Evolutionary conservation across 2,797 vertebrate species (phyloP).

Genomic region (Gallinago solitaria): DNA sequence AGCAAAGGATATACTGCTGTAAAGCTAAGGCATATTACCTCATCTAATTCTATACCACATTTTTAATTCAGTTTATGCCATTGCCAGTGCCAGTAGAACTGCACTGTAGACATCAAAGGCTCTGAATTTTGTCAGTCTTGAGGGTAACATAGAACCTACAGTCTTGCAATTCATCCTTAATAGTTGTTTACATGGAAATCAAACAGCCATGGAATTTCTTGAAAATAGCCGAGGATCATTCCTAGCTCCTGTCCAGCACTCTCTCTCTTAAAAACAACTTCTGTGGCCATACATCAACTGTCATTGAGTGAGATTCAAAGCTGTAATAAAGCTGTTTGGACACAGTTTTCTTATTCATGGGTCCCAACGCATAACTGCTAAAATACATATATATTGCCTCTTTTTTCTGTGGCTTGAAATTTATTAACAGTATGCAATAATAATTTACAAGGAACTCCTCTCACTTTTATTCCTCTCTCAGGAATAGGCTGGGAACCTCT

Average conservation of each 20-base stretch:
- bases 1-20: not conserved
- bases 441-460: slow-evolving; percentile 6
- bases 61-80: not conserved
- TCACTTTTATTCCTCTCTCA: not conserved
- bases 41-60: not conserved
- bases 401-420: not conserved
- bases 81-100: not conserved
- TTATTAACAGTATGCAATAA: not conserved
- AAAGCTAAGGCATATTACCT: not conserved
- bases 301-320: not conserved
- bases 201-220: slow-evolving; percentile 19
- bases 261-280: slow-evolving; percentile 26
- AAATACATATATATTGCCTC: not conserved
- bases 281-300: not conserved
- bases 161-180: not conserved
- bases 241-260: not conserved
- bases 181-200: slow-evolving; percentile 26
- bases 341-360: not conserved
- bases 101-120: not conserved
- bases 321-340: slow-evolving; percentile 21
- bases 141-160: not conserved
- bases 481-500: slow-evolving; percentile 14
- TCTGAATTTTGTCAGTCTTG: not conserved
- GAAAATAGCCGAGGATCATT: not conserved
- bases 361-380: not conserved